Conservation (phyloP, 2,888 invertebrate genomes). For the Agrilus mali region DNA sequence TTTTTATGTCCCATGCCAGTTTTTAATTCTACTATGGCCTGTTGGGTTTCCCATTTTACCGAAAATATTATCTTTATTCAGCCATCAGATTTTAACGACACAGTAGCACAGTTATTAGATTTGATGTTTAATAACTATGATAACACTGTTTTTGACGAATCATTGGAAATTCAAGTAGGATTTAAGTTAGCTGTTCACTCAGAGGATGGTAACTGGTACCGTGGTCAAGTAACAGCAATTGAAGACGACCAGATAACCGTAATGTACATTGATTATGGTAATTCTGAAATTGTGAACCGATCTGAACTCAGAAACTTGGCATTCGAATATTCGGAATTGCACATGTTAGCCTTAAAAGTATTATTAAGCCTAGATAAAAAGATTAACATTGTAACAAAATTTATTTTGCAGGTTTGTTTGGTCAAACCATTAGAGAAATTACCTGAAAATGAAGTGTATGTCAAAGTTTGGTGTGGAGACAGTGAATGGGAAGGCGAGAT, state of each 20-base stretch:
- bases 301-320: conserved; percentile 24
- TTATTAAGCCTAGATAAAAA: not conserved
- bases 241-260: conserved; percentile 38
- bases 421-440: conserved; percentile 29
- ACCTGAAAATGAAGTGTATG: conserved; percentile 40
- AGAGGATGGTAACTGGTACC: conserved; percentile 30
- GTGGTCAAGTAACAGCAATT: conserved; percentile 15
- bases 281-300: conserved; percentile 44
- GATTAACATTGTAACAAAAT: not conserved
- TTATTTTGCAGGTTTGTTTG: conserved; percentile 4
- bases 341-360: conserved; percentile 24
- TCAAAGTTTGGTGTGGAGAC: conserved; percentile 39
- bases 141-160: conserved; percentile 24
- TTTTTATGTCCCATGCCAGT: conserved; percentile 51
- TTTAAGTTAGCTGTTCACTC: conserved; percentile 44
- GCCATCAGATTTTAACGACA: conserved; percentile 35
- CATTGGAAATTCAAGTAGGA: conserved; percentile 37
- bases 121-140: conserved; percentile 48
- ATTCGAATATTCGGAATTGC: conserved; percentile 21
- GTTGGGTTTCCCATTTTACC: conserved; percentile 45
- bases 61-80: conserved; percentile 50
- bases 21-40: conserved; percentile 43
- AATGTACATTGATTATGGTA: conserved; percentile 59
- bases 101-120: conserved; percentile 35
- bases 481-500: conserved; percentile 38